phyloP scores from a whole-genome alignment of 2,113 vertebrate genomes.

The Laticauda laticaudata region DNA sequence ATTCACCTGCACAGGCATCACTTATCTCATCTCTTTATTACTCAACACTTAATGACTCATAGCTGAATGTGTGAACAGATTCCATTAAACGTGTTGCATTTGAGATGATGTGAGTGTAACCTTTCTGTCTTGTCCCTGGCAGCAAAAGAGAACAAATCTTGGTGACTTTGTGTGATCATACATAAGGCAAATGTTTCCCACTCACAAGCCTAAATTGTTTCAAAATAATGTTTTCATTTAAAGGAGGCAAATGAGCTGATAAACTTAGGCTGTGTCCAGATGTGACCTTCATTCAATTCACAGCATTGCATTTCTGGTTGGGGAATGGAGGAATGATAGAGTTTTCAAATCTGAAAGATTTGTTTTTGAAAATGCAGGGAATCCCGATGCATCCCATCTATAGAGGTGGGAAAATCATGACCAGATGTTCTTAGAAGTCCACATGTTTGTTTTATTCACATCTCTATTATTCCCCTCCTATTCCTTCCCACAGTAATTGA shows the following conservation, averaged over 20 bases:
- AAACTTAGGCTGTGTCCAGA: not conserved
- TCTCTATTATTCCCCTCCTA: not conserved
- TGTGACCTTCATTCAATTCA: not conserved
- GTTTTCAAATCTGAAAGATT: not conserved
- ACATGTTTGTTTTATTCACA: not conserved
- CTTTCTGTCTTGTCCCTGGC: not conserved
- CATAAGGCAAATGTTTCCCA: not conserved
- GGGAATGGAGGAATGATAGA: not conserved
- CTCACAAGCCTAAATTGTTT: not conserved
- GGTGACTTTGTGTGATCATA: not conserved
- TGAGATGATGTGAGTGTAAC: not conserved
- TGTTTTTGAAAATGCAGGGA: not conserved
- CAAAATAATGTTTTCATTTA: not conserved
- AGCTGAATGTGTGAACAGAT: constrained; percentile 20
- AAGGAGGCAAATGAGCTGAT: not conserved
- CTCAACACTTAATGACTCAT: constrained; percentile 15
- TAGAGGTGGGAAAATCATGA: not conserved
- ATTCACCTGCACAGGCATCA: constrained; percentile 19
- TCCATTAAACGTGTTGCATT: not conserved
- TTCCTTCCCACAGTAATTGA: not conserved
- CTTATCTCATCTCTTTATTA: constrained; percentile 24
- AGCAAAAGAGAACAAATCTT: not conserved
- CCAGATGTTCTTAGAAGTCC: not conserved
- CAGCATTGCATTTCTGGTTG: not conserved
- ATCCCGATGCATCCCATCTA: not conserved